These are phyloP conservation scores for Ferdinandea cuprea DNA, from an alignment of 2,888 invertebrate species.

Conservation along the genomic window DNA sequence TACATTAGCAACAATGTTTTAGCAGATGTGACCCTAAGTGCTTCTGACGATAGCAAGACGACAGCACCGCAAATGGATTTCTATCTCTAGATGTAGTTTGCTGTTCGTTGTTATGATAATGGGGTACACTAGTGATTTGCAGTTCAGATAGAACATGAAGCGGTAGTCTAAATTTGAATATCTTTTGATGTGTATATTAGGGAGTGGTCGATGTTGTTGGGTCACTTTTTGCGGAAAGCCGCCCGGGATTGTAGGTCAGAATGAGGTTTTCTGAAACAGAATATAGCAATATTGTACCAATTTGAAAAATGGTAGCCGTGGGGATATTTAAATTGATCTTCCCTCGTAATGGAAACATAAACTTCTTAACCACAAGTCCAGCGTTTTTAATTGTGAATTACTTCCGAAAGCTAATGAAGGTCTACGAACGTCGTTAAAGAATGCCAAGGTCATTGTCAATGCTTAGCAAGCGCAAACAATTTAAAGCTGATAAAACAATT, in stretches of 20 bases:
- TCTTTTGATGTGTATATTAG: constrained; percentile 6
- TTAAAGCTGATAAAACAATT: too few relatives aligned
- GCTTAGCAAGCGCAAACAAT: too few relatives aligned
- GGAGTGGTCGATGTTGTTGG: constrained; percentile 6
- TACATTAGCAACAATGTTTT: constrained; percentile 50
- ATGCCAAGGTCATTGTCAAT: too few relatives aligned
- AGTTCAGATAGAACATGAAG: constrained; percentile 8
- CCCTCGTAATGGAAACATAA: too few relatives aligned
- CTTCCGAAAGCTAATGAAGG: too few relatives aligned
- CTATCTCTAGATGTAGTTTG: constrained; percentile 5
- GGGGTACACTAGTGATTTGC: constrained; percentile 18
- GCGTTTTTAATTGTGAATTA: too few relatives aligned
- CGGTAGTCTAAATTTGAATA: constrained; percentile 19
- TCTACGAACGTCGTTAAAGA: too few relatives aligned
- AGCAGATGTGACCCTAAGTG: constrained; percentile 54
- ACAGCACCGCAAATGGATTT: neutral
- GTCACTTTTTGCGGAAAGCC: neutral
- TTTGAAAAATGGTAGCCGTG: too few relatives aligned
- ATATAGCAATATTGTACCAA: too few relatives aligned
- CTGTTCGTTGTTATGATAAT: constrained; percentile 24
- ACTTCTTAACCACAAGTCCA: too few relatives aligned
- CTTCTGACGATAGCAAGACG: constrained; percentile 48
- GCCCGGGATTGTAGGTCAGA: neutral
- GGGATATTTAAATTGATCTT: too few relatives aligned
- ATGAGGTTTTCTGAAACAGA: neutral